Evolutionary conservation across 2,113 vertebrate genomes (phyloP).

Genomic region (Erythrolamprus reginae): DNA sequence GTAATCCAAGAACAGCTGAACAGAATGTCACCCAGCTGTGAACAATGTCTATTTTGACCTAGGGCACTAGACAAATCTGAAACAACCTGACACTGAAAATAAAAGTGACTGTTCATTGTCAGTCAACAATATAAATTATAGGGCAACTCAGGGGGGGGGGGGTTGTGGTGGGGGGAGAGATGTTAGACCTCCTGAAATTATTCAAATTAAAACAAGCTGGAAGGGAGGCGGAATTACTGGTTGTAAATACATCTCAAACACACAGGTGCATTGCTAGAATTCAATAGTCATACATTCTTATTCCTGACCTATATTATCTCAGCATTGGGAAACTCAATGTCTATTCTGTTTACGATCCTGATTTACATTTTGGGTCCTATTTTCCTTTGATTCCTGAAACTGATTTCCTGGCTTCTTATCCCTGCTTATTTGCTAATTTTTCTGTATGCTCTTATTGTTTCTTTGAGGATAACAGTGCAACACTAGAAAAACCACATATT

Average conservation of each 20-base stretch:
- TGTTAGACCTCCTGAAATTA: neutral
- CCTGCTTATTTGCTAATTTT: neutral
- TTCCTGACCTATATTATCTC: neutral
- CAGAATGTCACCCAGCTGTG: neutral
- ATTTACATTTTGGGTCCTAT: neutral
- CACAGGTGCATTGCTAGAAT: neutral
- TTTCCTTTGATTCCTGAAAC: neutral
- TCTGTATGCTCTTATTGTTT: neutral
- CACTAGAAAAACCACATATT: neutral
- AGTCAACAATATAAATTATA: neutral
- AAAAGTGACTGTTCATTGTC: neutral
- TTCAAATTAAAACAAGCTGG: neutral
- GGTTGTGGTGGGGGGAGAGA: accelerated
- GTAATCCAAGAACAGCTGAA: neutral
- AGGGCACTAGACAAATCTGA: neutral
- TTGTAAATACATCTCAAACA: neutral
- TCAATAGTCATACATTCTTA: neutral
- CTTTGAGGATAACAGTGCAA: neutral
- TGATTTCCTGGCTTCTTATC: neutral
- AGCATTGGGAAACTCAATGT: neutral
- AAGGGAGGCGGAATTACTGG: neutral
- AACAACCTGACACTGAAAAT: neutral
- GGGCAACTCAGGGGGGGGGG: neutral
- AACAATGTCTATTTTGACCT: neutral
- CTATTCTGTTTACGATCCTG: neutral